A percentile compares a stretch with the other conserved stretches of the same genome.
These are phyloP conservation scores for Psophia crepitans DNA, from an alignment of 2,113 vertebrate genomes.

Conservation along the genomic window DNA sequence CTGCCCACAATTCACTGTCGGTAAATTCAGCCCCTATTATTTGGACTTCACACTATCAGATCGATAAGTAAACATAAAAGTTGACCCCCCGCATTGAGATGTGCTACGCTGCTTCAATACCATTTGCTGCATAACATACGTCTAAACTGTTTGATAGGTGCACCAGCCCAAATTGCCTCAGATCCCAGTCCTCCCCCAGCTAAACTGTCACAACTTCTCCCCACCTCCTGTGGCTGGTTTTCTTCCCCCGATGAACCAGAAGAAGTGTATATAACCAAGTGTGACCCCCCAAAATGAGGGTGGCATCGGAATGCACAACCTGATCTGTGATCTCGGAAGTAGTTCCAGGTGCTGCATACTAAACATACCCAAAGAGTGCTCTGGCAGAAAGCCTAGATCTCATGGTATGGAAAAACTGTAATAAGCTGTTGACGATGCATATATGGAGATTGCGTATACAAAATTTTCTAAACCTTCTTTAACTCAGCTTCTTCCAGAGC, in stretches of 20 bases:
- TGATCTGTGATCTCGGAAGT: conserved; percentile 50
- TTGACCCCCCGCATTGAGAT: background rate
- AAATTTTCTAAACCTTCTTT: conserved; percentile 56
- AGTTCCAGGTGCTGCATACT: conserved; percentile 65
- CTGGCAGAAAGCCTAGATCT: conserved; percentile 62
- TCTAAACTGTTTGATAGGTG: rapidly evolving
- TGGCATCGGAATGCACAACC: background rate
- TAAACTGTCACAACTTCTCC: background rate
- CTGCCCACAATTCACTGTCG: background rate
- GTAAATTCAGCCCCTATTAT: background rate
- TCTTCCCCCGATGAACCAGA: background rate
- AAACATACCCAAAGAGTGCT: conserved; percentile 31
- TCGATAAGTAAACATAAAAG: background rate
- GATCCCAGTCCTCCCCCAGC: background rate
- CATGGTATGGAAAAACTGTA: conserved; percentile 23
- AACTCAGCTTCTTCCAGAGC: conserved; percentile 60
- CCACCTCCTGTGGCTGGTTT: background rate
- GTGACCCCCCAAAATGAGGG: background rate
- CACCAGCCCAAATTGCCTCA: background rate
- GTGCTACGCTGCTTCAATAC: background rate
- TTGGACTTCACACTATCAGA: background rate
- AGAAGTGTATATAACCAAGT: background rate
- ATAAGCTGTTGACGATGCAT: conserved; percentile 61
- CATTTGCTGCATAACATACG: background rate
- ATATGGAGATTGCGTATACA: conserved; percentile 66